Conservation (phyloP, 1,140 invertebrate species). For the Ceratosolen fusciceps region DNA sequence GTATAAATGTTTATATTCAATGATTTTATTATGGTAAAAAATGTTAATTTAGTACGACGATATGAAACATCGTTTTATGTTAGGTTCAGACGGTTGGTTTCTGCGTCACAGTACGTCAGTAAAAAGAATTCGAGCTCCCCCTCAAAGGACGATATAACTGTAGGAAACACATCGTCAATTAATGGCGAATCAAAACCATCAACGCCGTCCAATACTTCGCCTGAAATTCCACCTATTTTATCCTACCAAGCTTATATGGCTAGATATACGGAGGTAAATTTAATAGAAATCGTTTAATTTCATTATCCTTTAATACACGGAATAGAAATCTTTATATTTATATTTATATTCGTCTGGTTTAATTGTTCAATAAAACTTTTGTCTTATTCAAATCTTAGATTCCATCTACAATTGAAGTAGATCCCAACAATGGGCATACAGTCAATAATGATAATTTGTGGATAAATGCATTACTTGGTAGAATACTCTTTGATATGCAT, state of each 20-base stretch:
- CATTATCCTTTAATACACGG: no score
- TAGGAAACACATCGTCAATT: conserved; percentile 50
- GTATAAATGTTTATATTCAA: conserved; percentile 68
- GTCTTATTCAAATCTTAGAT: conserved; percentile 19
- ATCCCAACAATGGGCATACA: conserved; percentile 44
- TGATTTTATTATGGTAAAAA: neutral
- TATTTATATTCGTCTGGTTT: no score
- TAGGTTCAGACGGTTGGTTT: conserved; percentile 66
- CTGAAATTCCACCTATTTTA: conserved; percentile 58
- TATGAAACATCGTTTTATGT: no score
- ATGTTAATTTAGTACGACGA: no score
- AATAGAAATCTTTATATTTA: no score
- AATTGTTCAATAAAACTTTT: neutral
- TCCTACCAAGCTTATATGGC: conserved; percentile 66
- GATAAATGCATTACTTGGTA: conserved; percentile 83
- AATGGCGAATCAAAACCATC: conserved; percentile 59
- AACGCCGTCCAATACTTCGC: conserved; percentile 47
- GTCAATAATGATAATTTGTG: conserved; percentile 71
- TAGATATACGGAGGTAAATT: conserved; percentile 61
- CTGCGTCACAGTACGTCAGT: conserved; percentile 57
- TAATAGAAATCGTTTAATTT: neutral
- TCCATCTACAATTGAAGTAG: conserved; percentile 42
- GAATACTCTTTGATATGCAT: conserved; percentile 84
- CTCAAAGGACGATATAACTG: conserved; percentile 55
- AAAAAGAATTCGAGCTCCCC: conserved; percentile 59